Evolutionary conservation across 2,888 invertebrate genomes (phyloP).

Genomic region (Hirtodrosophila alboralis): DNA sequence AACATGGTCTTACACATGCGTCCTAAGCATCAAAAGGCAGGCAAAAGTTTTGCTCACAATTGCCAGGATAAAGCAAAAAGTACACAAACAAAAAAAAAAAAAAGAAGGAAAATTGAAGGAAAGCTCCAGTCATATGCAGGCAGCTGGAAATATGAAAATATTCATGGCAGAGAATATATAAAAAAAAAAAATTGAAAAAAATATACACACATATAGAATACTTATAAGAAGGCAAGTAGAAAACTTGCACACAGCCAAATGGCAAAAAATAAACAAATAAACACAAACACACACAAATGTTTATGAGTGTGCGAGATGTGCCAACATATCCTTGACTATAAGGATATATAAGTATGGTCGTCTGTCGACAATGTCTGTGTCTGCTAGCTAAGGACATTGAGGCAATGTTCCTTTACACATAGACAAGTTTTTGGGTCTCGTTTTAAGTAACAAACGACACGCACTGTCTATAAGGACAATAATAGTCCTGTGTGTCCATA

Average conservation of each 20-base stretch:
- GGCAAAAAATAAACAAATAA: conserved; percentile 78
- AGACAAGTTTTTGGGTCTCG: conserved; percentile 18
- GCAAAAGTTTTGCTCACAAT: conserved; percentile 68
- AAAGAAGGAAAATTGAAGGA: no score
- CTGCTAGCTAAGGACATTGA: conserved; percentile 38
- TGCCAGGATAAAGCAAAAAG: conserved; percentile 60
- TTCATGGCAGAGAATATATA: conserved; percentile 51
- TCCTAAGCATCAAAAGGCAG: conserved; percentile 34
- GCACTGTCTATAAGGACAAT: conserved; percentile 17
- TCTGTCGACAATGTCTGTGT: conserved; percentile 31
- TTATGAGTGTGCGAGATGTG: conserved; percentile 18
- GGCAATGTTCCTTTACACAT: conserved; percentile 34
- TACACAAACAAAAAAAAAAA: no score
- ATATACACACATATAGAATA: conserved; percentile 10
- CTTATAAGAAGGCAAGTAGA: conserved; percentile 39
- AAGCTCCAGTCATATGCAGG: conserved; percentile 47
- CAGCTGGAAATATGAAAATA: conserved; percentile 73
- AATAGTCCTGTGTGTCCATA: conserved; percentile 42
- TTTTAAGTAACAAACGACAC: conserved; percentile 32
- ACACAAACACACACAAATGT: conserved; percentile 48
- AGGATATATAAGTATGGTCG: conserved; percentile 11
- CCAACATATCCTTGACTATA: conserved; percentile 40
- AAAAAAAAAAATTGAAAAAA: conserved; percentile 23
- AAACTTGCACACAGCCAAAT: conserved; percentile 66
- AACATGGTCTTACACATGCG: conserved; percentile 72